Percentiles rank a stretch among this genome's conserved stretches.
These are phyloP conservation scores for Menidia menidia DNA, from an alignment of 2,797 vertebrate species.

Conservation along the genomic window DNA sequence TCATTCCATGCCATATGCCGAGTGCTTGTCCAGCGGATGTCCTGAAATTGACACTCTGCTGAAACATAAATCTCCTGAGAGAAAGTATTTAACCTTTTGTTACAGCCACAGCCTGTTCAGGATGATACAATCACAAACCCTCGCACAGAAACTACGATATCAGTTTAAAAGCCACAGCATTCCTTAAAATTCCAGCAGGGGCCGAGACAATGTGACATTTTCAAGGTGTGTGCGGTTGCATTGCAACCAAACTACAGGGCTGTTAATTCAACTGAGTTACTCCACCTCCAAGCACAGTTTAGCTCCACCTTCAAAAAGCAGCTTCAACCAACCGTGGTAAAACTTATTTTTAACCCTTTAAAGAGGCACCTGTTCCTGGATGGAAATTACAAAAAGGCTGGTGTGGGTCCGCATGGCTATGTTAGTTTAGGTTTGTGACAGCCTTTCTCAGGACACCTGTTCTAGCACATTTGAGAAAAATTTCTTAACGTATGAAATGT, in stretches of 20 bases:
- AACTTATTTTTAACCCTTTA: slow-evolving; percentile 61
- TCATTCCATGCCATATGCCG: slow-evolving; percentile 56
- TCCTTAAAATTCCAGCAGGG: slow-evolving; percentile 43
- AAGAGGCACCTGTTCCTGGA: slow-evolving; percentile 60
- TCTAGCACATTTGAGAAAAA: not conserved
- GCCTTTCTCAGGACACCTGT: not conserved
- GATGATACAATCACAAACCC: slow-evolving; percentile 5
- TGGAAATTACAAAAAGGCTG: slow-evolving; percentile 45
- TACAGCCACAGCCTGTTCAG: slow-evolving; percentile 28
- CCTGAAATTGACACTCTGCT: slow-evolving; percentile 49
- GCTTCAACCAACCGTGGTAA: slow-evolving; percentile 24
- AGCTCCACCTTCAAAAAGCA: slow-evolving; percentile 41
- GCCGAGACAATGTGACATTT: slow-evolving; percentile 69
- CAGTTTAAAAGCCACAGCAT: slow-evolving; percentile 50
- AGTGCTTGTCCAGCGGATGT: slow-evolving; percentile 44
- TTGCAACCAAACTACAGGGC: slow-evolving; percentile 71
- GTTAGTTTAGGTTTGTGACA: not conserved
- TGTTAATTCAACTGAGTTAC: slow-evolving; percentile 64
- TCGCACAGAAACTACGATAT: slow-evolving; percentile 48
- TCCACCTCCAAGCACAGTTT: slow-evolving; percentile 36
- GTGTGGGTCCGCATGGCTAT: slow-evolving; percentile 1
- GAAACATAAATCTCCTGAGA: slow-evolving; percentile 56
- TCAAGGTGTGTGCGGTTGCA: slow-evolving; percentile 73
- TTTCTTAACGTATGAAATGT: not conserved
- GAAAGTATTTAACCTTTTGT: slow-evolving; percentile 62